A percentile compares a stretch with the other conserved stretches of the same genome.
phyloP scores from a whole-genome alignment of 2,113 vertebrate genomes.

The Bambusicola thoracicus region DNA sequence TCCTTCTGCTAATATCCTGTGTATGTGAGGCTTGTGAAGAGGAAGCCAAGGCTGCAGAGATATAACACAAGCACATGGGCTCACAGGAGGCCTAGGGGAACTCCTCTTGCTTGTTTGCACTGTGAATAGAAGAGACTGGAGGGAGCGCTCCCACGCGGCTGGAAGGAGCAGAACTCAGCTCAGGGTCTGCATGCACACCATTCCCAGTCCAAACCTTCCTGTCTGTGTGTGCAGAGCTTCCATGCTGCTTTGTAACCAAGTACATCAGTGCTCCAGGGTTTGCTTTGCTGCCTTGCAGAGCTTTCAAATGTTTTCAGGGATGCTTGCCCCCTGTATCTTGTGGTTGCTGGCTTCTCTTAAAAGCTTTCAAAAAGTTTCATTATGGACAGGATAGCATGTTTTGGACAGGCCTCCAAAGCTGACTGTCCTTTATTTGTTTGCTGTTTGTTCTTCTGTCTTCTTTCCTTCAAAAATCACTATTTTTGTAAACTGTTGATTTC shows the following conservation, averaged over 20 bases:
- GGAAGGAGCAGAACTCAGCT: neutral
- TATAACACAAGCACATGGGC: rapidly evolving
- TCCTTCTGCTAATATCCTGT: neutral
- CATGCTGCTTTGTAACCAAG: neutral
- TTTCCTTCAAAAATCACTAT: neutral
- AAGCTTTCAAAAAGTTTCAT: neutral
- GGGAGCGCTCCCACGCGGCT: rapidly evolving
- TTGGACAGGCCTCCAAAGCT: conserved; percentile 19
- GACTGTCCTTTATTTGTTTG: neutral
- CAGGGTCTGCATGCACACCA: rapidly evolving
- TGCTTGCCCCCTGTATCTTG: neutral
- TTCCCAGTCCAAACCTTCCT: neutral
- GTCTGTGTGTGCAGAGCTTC: neutral
- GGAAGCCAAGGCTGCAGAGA: rapidly evolving
- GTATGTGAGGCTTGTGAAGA: neutral
- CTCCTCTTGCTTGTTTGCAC: rapidly evolving
- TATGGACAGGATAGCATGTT: neutral
- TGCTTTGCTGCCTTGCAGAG: conserved; percentile 46
- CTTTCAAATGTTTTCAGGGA: neutral
- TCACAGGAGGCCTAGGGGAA: neutral
- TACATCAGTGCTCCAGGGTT: conserved; percentile 1
- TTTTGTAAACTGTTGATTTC: neutral
- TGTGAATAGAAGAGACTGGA: neutral
- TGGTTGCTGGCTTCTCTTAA: conserved; percentile 12
- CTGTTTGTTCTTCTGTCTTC: neutral